phyloP scores from a whole-genome alignment of 2,113 vertebrate genomes.

The Naja naja region DNA sequence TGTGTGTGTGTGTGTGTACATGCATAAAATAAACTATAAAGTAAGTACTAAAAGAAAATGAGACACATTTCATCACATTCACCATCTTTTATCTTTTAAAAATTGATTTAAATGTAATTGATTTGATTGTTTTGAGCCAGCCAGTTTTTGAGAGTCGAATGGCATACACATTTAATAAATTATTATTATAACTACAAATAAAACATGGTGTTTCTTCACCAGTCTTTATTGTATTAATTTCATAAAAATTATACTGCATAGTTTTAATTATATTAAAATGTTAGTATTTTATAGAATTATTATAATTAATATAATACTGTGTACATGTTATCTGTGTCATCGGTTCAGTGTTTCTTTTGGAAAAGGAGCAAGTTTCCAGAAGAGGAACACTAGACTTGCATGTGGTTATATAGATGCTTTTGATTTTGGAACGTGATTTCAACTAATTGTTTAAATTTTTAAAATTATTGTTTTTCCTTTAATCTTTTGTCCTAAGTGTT shows the following conservation, averaged over 20 bases:
- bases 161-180: not conserved
- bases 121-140: not conserved
- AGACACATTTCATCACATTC: not conserved
- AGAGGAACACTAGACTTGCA: not conserved
- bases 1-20: not conserved
- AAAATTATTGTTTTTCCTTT: not conserved
- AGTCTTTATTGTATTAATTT: not conserved
- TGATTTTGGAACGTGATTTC: not conserved
- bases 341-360: not conserved
- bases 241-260: not conserved
- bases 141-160: not conserved
- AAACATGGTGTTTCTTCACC: not conserved
- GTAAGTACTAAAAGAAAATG: not conserved
- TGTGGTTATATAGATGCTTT: not conserved
- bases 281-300: not conserved
- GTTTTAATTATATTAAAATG: not conserved
- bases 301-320: not conserved
- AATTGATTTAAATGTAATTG: not conserved
- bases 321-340: constrained; percentile 2
- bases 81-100: not conserved
- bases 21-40: not conserved
- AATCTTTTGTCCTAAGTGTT: not conserved
- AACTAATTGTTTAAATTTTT: not conserved
- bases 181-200: not conserved
- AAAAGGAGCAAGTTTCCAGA: not conserved